Evolutionary conservation across 2,888 invertebrate genomes (phyloP).

Genomic region (Strigamia maritima): DNA sequence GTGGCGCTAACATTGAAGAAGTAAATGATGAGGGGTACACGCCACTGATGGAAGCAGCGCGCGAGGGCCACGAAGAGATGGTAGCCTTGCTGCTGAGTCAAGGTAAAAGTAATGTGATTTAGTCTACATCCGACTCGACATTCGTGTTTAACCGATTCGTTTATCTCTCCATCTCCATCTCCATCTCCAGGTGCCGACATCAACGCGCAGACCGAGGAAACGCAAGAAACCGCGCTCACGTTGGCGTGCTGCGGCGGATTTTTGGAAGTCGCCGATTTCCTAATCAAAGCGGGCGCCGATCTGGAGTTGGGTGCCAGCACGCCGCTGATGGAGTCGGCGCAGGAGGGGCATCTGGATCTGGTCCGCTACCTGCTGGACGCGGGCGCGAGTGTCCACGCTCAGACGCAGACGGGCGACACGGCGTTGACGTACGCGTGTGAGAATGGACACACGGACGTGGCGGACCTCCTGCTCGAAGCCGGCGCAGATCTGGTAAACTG

Average conservation of each 20-base stretch:
- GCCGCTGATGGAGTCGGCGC: constrained; percentile 97
- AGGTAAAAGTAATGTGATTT: constrained; percentile 56
- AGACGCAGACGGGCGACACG: constrained; percentile 91
- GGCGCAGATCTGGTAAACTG: constrained; percentile 74
- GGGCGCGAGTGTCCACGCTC: constrained; percentile 84
- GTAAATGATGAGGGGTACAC: constrained; percentile 99
- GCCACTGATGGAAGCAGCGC: constrained; percentile 97
- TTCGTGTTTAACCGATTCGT: background rate
- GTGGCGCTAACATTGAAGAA: constrained; percentile 98
- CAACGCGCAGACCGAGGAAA: constrained; percentile 98
- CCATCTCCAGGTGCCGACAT: constrained; percentile 87
- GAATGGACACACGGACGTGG: constrained; percentile 97
- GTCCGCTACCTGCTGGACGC: constrained; percentile 81
- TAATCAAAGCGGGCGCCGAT: constrained; percentile 92
- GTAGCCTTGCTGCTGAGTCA: constrained; percentile 87
- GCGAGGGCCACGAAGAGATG: constrained; percentile 99
- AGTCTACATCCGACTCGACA: background rate
- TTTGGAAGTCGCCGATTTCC: constrained; percentile 89
- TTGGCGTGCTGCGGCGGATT: constrained; percentile 93
- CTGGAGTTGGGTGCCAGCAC: constrained; percentile 92
- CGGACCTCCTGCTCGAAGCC: constrained; percentile 82
- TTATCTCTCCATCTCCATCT: no score
- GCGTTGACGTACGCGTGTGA: constrained; percentile 97
- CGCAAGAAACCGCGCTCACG: constrained; percentile 93
- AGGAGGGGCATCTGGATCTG: constrained; percentile 93